Evolutionary conservation across 2,113 vertebrate genomes (phyloP).

Genomic region (Ivindomyrus marchei): DNA sequence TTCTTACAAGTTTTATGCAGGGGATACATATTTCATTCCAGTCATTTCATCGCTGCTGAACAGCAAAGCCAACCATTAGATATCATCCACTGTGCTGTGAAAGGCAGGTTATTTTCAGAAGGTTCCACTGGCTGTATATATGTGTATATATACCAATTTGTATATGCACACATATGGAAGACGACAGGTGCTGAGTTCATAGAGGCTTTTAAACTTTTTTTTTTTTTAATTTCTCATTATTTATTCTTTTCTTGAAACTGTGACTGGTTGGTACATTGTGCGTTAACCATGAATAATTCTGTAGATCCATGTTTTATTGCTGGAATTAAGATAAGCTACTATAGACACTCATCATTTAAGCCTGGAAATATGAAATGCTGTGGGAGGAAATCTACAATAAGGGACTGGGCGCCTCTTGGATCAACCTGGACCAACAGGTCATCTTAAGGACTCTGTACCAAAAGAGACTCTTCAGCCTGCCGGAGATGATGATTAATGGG

Average conservation of each 20-base stretch:
- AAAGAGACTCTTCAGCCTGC: not conserved
- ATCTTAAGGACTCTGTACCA: not conserved
- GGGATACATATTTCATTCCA: slow-evolving; percentile 14
- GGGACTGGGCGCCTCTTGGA: not conserved
- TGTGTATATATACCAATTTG: slow-evolving; percentile 20
- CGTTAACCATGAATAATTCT: slow-evolving; percentile 8
- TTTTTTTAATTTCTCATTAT: not conserved
- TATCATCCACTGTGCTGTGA: not conserved
- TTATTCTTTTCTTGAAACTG: slow-evolving; percentile 14
- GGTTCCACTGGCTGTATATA: slow-evolving; percentile 12
- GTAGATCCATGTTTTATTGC: slow-evolving; percentile 17
- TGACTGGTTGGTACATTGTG: slow-evolving; percentile 2
- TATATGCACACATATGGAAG: slow-evolving; percentile 7
- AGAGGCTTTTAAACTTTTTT: not conserved
- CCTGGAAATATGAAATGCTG: not conserved
- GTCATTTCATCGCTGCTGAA: not conserved
- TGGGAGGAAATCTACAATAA: not conserved
- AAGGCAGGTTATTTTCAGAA: slow-evolving; percentile 3
- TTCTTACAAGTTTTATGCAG: slow-evolving; percentile 8
- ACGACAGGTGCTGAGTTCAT: not conserved
- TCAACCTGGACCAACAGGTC: not conserved
- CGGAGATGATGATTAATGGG: not conserved
- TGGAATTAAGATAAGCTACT: not conserved
- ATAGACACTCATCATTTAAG: slow-evolving; percentile 14
- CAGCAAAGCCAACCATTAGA: not conserved